These are phyloP conservation scores for Pogonomyrmex californicus DNA, from an alignment of 1,140 invertebrate genomes.

Conservation along the genomic window DNA sequence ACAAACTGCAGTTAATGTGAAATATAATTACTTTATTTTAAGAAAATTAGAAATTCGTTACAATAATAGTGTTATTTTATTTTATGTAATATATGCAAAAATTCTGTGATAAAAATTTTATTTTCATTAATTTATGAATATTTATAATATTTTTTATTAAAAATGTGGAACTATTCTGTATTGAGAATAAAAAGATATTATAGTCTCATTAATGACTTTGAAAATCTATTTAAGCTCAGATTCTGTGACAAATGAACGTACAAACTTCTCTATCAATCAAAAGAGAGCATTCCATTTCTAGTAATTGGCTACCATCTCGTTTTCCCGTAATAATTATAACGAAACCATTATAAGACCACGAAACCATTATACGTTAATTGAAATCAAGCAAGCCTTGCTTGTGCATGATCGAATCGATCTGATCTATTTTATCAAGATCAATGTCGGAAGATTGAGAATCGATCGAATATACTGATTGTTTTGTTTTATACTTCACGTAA, in stretches of 20 bases:
- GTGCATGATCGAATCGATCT: constrained; percentile 11
- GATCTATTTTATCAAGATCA: constrained; percentile 18
- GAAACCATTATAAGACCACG: background rate
- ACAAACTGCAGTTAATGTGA: background rate
- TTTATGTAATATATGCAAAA: background rate
- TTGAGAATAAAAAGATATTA: background rate
- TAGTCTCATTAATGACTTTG: background rate
- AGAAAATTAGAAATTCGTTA: background rate
- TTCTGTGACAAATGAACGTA: constrained; percentile 2
- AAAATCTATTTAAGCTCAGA: background rate
- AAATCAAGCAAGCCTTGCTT: constrained; percentile 12
- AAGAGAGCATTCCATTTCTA: constrained; percentile 14
- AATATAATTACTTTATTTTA: constrained; percentile 1
- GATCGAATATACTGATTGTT: background rate
- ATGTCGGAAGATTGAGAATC: constrained; percentile 2
- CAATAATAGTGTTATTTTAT: background rate
- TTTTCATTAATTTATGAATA: background rate
- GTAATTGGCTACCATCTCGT: background rate
- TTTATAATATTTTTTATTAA: background rate
- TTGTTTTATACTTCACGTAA: background rate
- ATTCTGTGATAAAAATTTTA: background rate
- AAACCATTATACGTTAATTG: constrained; percentile 9
- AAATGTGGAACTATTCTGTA: background rate
- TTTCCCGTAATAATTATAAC: constrained; percentile 12
- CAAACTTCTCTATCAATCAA: constrained; percentile 23